Evolutionary conservation across 2,113 vertebrate species (phyloP).

Genomic region (Pterocles orientalis): DNA sequence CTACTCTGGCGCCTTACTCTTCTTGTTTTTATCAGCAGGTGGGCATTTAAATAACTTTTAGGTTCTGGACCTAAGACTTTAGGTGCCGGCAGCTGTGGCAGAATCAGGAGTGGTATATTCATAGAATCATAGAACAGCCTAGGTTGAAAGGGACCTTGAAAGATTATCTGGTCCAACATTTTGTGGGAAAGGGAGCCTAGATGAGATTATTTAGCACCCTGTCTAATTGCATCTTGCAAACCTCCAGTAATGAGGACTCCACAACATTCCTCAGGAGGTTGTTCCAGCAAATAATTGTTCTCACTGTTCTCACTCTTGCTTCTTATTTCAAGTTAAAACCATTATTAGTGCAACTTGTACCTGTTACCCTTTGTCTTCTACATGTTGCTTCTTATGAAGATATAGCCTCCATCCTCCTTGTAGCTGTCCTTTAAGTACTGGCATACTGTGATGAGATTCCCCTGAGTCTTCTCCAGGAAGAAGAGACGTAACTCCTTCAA

Average conservation of each 20-base stretch:
- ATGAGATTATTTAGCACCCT: background rate
- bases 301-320: background rate
- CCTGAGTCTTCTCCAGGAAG: background rate
- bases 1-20: background rate
- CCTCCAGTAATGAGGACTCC: background rate
- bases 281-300: background rate
- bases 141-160: background rate
- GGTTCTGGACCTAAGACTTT: background rate
- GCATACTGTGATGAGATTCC: background rate
- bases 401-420: background rate
- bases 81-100: background rate
- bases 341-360: background rate
- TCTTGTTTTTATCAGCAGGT: background rate
- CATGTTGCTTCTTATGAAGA: background rate
- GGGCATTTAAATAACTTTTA: background rate
- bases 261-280: background rate
- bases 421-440: background rate
- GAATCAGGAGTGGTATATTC: background rate
- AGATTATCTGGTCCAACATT: background rate
- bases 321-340: background rate
- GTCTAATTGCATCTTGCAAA: background rate
- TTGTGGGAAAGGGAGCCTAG: accelerated
- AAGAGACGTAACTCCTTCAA: background rate
- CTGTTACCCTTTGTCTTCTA: background rate
- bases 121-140: background rate